phyloP scores from a whole-genome alignment of 2,797 vertebrate species.

The Lemur catta region DNA sequence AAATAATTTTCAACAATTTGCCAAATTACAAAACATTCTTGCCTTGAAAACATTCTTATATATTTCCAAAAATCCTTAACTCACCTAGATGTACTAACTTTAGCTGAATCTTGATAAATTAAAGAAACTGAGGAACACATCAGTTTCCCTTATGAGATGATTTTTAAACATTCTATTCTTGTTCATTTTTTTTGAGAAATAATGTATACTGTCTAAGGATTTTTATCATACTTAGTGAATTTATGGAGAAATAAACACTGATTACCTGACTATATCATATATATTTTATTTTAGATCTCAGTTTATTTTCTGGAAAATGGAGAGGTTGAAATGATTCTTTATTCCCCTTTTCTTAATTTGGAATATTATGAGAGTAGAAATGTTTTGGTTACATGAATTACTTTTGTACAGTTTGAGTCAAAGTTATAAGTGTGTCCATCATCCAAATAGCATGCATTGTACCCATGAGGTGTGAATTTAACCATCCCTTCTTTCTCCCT shows the following conservation, averaged over 20 bases:
- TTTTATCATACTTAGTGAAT: not conserved
- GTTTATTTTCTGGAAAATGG: not conserved
- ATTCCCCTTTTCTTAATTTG: too few relatives aligned
- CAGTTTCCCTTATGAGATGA: not conserved
- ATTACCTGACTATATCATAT: not conserved
- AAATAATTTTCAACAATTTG: conserved; percentile 33
- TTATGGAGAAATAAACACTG: not conserved
- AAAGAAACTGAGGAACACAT: not conserved
- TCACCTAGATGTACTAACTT: not conserved
- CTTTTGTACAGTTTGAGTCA: too few relatives aligned
- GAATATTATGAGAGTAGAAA: too few relatives aligned
- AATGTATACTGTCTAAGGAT: not conserved
- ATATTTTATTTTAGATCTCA: not conserved
- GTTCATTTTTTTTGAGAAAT: not conserved
- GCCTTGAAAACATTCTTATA: conserved; percentile 29
- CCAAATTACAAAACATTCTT: not conserved
- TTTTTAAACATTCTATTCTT: not conserved
- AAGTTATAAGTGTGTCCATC: too few relatives aligned
- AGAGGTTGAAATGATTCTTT: not conserved
- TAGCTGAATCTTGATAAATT: not conserved
- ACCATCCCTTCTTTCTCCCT: too few relatives aligned
- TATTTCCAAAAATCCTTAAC: not conserved
- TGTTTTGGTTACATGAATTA: too few relatives aligned
- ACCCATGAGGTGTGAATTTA: too few relatives aligned
- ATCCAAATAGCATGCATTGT: too few relatives aligned